A percentile compares a stretch with the other conserved stretches of the same genome.
phyloP scores from a whole-genome alignment of 2,888 invertebrate genomes.

The Ditula angustiorana region DNA sequence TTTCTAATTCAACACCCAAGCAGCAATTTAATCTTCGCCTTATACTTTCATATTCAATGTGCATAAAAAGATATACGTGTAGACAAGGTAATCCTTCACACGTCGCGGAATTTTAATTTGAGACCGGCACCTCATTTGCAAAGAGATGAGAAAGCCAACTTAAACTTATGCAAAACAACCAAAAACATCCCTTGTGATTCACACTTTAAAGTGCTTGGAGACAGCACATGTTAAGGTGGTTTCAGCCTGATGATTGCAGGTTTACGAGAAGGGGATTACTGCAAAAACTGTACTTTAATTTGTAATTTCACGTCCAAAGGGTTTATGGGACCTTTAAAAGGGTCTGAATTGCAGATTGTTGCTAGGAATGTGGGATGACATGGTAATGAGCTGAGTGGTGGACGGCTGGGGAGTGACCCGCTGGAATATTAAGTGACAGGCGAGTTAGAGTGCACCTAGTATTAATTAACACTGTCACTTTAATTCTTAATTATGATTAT shows the following conservation, averaged over 20 bases:
- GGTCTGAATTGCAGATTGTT: constrained; percentile 25
- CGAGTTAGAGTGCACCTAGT: neutral
- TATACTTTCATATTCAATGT: constrained; percentile 12
- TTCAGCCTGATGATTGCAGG: constrained; percentile 38
- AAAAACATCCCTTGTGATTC: neutral
- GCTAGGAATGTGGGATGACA: constrained; percentile 15
- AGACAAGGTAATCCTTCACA: constrained; percentile 27
- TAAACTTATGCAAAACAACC: neutral
- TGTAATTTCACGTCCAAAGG: constrained; percentile 42
- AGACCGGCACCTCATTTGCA: constrained; percentile 26
- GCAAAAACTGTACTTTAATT: constrained; percentile 45
- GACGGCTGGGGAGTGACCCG: constrained; percentile 2
- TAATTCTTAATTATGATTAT: neutral
- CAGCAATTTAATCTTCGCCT: constrained; percentile 8
- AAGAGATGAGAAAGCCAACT: neutral
- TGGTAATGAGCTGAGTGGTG: constrained; percentile 11
- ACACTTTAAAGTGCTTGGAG: neutral
- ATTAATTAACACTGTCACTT: neutral
- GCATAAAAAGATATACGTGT: constrained; percentile 20
- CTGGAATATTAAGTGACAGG: constrained; percentile 8
- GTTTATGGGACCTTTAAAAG: constrained; percentile 27
- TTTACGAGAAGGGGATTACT: constrained; percentile 41
- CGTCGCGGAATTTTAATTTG: constrained; percentile 30
- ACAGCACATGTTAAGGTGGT: constrained; percentile 1
- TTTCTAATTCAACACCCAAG: neutral